Evolutionary conservation across 2,888 invertebrate species (phyloP).

Genomic region (Nasonia oneida): DNA sequence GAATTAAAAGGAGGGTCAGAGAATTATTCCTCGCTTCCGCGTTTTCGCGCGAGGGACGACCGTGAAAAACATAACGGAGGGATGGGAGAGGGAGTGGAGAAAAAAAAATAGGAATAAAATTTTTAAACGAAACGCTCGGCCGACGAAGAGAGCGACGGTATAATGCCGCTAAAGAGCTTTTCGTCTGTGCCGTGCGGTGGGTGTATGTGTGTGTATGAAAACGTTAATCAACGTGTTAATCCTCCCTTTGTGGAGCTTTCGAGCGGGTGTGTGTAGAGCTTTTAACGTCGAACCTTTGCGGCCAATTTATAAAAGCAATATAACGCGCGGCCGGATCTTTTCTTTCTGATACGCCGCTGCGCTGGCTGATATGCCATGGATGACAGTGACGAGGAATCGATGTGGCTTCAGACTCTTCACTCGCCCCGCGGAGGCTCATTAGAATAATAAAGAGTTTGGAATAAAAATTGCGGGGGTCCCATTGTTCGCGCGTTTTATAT

Average conservation of each 20-base stretch:
- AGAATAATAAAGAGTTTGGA: slow-evolving; percentile 1
- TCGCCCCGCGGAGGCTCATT: neutral
- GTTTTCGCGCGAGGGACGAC: neutral
- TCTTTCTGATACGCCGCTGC: neutral
- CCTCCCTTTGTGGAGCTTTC: neutral
- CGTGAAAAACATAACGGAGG: neutral
- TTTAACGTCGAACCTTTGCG: neutral
- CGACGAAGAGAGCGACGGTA: slow-evolving; percentile 40
- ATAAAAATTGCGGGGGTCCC: neutral
- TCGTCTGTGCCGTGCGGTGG: slow-evolving; percentile 1
- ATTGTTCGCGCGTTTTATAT: neutral
- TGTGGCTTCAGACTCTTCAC: neutral
- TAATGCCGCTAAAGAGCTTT: slow-evolving; percentile 58
- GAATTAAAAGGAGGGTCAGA: slow-evolving; percentile 39
- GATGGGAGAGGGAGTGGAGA: neutral
- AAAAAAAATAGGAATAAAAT: neutral
- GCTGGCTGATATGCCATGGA: slow-evolving; percentile 1
- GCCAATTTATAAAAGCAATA: slow-evolving; percentile 36
- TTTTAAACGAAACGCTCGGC: slow-evolving; percentile 48
- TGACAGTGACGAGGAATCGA: slow-evolving; percentile 30
- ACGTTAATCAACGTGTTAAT: slow-evolving; percentile 55
- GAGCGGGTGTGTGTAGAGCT: neutral
- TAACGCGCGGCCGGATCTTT: neutral
- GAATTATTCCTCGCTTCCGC: slow-evolving; percentile 33
- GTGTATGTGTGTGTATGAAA: slow-evolving; percentile 23